Conservation (phyloP, 2,797 vertebrate species). For the Bovichtus diacanthus region DNA sequence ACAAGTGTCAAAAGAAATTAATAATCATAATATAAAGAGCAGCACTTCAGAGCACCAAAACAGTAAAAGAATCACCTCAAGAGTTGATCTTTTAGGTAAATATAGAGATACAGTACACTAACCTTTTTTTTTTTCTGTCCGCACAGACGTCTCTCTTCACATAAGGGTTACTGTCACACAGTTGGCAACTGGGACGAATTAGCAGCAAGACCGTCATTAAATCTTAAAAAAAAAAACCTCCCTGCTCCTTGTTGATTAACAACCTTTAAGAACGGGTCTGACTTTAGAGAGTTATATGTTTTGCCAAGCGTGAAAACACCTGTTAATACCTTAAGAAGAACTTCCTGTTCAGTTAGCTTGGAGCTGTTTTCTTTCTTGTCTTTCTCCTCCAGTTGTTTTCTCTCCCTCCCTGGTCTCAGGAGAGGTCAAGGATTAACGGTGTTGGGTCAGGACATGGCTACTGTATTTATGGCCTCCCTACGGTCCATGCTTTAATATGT, state of each 20-base stretch:
- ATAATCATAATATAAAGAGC: neutral
- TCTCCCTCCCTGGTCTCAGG: neutral
- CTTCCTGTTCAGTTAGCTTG: conserved; percentile 1
- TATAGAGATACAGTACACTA: too few relatives aligned
- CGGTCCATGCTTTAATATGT: conserved; percentile 70
- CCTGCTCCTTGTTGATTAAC: neutral
- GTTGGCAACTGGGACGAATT: neutral
- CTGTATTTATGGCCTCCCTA: conserved; percentile 74
- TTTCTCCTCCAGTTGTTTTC: neutral
- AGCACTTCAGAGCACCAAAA: too few relatives aligned
- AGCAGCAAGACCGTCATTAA: conserved; percentile 1
- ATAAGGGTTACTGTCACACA: neutral
- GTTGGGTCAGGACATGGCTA: conserved; percentile 64
- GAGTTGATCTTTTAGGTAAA: too few relatives aligned
- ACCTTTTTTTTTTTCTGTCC: too few relatives aligned
- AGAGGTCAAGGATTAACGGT: conserved; percentile 64
- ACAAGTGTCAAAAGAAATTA: neutral
- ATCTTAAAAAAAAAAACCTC: neutral
- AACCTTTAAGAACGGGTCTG: neutral
- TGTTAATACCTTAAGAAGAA: neutral
- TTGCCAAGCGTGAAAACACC: neutral
- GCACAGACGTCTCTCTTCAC: too few relatives aligned
- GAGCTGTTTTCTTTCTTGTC: conserved; percentile 1
- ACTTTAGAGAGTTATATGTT: conserved; percentile 6
- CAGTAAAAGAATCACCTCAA: too few relatives aligned